Percentiles rank a stretch among this genome's conserved stretches.
phyloP scores from a whole-genome alignment of 2,888 invertebrate species.

The Liodrosophila aerea region DNA sequence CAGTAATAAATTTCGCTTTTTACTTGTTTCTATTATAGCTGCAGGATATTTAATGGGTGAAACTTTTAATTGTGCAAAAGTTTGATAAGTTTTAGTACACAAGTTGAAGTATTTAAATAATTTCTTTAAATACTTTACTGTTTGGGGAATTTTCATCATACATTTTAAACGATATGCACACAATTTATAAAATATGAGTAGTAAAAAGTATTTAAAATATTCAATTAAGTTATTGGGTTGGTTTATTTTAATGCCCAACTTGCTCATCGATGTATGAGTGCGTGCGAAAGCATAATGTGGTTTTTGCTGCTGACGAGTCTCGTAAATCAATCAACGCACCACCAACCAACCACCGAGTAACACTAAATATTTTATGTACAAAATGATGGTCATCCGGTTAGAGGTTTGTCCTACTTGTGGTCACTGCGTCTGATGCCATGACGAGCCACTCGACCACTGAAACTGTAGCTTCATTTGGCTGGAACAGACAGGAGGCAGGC shows the following conservation, averaged over 20 bases:
- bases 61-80: no score
- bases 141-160: constrained; percentile 3
- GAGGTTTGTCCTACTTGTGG: constrained; percentile 22
- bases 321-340: constrained; percentile 60
- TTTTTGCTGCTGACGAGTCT: constrained; percentile 40
- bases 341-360: constrained; percentile 10
- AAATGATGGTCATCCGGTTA: constrained; percentile 33
- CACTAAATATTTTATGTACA: constrained; percentile 58
- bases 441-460: constrained; percentile 2
- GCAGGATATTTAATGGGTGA: no score
- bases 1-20: no score
- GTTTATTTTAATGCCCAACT: neutral
- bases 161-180: neutral
- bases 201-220: constrained; percentile 8
- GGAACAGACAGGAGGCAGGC: constrained; percentile 6
- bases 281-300: constrained; percentile 21
- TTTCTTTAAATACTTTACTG: no score
- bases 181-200: constrained; percentile 1
- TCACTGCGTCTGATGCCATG: neutral
- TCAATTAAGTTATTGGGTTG: constrained; percentile 5
- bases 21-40: no score
- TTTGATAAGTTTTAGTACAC: no score
- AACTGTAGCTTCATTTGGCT: constrained; percentile 35
- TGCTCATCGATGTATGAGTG: neutral
- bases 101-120: no score